Conservation (phyloP, 2,888 invertebrate genomes). For the Polia nebulosa region DNA sequence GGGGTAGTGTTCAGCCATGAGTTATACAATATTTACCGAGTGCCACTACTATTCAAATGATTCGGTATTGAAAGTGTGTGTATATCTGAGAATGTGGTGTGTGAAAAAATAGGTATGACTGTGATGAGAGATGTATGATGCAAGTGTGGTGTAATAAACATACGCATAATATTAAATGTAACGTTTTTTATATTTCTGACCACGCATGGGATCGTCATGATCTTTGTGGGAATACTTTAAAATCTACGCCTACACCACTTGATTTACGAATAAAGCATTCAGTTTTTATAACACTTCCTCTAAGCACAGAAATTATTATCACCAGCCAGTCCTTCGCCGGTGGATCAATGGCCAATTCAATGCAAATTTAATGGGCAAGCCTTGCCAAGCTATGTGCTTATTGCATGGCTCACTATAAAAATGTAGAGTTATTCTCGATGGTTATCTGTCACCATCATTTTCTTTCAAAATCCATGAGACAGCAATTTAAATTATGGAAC, state of each 20-base stretch:
- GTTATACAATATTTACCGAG: too few species aligned
- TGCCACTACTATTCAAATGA: too few species aligned
- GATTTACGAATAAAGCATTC: constrained; percentile 7
- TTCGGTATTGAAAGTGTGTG: too few species aligned
- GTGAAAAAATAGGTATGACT: too few species aligned
- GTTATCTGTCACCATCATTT: constrained; percentile 17
- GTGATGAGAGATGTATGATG: too few species aligned
- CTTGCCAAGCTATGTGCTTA: constrained; percentile 3
- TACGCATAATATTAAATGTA: too few species aligned
- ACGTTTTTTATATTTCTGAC: too few species aligned
- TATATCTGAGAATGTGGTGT: too few species aligned
- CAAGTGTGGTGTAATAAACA: too few species aligned
- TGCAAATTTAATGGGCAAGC: constrained; percentile 48
- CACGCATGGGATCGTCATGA: background rate
- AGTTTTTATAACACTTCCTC: constrained; percentile 25
- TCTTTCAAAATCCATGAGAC: background rate
- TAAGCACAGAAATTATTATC: constrained; percentile 20
- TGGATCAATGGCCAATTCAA: constrained; percentile 49
- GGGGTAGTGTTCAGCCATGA: too few species aligned
- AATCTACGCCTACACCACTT: background rate
- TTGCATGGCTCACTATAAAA: constrained; percentile 28
- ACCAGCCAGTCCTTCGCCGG: constrained; percentile 17
- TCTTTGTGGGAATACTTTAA: background rate
- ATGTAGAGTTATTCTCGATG: constrained; percentile 10
- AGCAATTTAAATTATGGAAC: constrained; percentile 11